phyloP scores from a whole-genome alignment of 2,113 vertebrate genomes.

The Hippocampus comes region DNA sequence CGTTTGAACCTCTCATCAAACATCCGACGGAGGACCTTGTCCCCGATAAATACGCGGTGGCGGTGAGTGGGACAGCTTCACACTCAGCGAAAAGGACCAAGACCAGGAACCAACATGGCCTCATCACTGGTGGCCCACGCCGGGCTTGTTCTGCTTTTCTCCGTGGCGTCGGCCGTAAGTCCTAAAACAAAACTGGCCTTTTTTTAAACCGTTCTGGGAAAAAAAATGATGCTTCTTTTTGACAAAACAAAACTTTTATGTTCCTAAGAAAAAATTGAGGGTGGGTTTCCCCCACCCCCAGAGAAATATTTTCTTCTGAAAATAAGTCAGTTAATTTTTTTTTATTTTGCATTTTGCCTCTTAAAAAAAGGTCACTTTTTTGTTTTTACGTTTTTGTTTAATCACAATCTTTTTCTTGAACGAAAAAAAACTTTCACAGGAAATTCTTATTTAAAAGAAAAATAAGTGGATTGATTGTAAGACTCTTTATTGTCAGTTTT shows the following conservation, averaged over 20 bases:
- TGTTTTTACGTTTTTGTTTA: too few relatives aligned
- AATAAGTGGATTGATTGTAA: too few relatives aligned
- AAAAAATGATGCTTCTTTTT: too few relatives aligned
- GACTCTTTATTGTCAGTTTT: too few relatives aligned
- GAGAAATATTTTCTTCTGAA: background rate
- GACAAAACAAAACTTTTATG: too few relatives aligned
- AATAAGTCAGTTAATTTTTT: background rate
- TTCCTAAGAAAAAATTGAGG: background rate
- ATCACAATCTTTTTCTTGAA: too few relatives aligned
- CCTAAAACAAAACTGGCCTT: background rate
- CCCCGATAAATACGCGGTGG: slow-evolving; percentile 70
- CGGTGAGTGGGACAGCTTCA: slow-evolving; percentile 3
- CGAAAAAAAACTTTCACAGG: too few relatives aligned
- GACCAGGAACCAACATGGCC: slow-evolving; percentile 2
- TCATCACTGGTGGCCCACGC: slow-evolving; percentile 17
- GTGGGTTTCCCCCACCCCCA: background rate
- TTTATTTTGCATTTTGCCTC: too few relatives aligned
- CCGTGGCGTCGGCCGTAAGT: slow-evolving; percentile 68
- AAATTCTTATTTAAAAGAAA: too few relatives aligned
- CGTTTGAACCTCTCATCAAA: slow-evolving; percentile 48
- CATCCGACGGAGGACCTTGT: slow-evolving; percentile 57
- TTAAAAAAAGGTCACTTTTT: too few relatives aligned
- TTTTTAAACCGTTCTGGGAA: too few relatives aligned
- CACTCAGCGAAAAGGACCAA: slow-evolving; percentile 45
- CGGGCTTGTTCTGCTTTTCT: slow-evolving; percentile 55